phyloP scores from a whole-genome alignment of 2,113 vertebrate species.

The Gallinago paraguaiae region DNA sequence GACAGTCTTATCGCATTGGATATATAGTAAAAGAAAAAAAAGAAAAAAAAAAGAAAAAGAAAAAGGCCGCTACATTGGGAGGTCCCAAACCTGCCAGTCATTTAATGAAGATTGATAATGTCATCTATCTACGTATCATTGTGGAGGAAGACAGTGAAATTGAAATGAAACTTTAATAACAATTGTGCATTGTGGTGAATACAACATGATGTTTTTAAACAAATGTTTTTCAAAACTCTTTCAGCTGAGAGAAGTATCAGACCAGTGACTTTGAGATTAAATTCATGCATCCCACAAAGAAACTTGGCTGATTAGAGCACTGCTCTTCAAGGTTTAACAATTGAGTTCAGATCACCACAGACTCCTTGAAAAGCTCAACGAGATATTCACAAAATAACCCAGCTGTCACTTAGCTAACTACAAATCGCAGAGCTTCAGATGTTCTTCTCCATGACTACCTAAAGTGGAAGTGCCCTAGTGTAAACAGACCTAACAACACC shows the following conservation, averaged over 20 bases:
- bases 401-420: neutral
- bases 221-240: neutral
- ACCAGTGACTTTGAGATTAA: neutral
- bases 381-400: neutral
- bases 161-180: neutral
- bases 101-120: neutral
- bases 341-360: neutral
- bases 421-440: neutral
- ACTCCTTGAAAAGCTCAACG: neutral
- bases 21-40: neutral
- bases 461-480: neutral
- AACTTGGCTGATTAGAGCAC: neutral
- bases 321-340: neutral
- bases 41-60: too few relatives aligned
- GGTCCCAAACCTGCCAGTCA: neutral
- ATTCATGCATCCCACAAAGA: neutral
- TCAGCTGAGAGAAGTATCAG: neutral
- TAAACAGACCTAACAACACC: neutral
- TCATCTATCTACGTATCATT: neutral
- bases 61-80: neutral
- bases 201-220: neutral
- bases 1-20: neutral
- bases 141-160: neutral
- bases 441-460: neutral
- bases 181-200: neutral